Conservation (phyloP, 2,888 invertebrate genomes). For the Tiphia femorata region DNA sequence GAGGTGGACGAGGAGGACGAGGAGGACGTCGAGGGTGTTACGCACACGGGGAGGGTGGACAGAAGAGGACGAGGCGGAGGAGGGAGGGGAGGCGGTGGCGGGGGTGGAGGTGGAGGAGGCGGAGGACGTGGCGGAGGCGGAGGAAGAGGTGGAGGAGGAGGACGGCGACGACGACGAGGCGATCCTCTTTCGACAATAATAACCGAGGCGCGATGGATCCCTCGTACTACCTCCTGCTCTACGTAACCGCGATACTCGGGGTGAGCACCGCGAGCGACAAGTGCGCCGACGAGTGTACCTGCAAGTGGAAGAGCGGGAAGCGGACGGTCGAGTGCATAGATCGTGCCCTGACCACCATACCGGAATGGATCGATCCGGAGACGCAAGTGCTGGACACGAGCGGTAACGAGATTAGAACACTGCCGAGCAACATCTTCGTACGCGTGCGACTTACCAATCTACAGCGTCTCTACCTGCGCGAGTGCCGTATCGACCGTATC, state of each 20-base stretch:
- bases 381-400: conserved; percentile 93
- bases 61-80: conserved; percentile 5
- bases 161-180: not conserved
- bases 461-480: conserved; percentile 87
- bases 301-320: conserved; percentile 96
- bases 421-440: conserved; percentile 86
- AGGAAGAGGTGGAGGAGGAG: not conserved
- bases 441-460: conserved; percentile 86
- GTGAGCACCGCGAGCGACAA: conserved; percentile 58
- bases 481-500: conserved; percentile 88
- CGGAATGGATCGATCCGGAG: conserved; percentile 86
- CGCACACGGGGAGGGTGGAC: not conserved
- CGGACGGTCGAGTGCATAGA: conserved; percentile 92
- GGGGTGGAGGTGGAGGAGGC: not conserved
- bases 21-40: conserved; percentile 8
- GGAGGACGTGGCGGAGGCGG: not conserved
- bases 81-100: not conserved
- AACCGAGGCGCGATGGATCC: conserved; percentile 30
- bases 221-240: conserved; percentile 28
- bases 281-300: conserved; percentile 75
- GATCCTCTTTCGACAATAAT: conserved; percentile 3
- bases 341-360: conserved; percentile 85
- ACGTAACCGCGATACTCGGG: conserved; percentile 38
- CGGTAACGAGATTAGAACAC: conserved; percentile 86
- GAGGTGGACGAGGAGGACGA: conserved; percentile 1